Evolutionary conservation across 2,888 invertebrate species (phyloP).

Genomic region (Psylliodes chrysocephalus): DNA sequence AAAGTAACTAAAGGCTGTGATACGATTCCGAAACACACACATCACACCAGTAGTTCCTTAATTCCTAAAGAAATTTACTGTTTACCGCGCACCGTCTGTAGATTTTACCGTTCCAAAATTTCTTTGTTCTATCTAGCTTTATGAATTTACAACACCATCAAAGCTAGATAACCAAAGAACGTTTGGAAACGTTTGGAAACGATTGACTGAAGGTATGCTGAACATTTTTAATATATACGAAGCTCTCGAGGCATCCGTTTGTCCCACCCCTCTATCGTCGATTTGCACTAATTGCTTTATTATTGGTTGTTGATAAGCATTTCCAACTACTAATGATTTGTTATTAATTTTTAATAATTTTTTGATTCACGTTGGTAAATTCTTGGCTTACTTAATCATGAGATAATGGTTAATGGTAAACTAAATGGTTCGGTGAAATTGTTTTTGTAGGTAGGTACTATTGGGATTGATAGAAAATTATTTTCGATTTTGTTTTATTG

Average conservation of each 20-base stretch:
- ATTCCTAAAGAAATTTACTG: conserved; percentile 35
- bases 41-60: conserved; percentile 64
- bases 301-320: conserved; percentile 10
- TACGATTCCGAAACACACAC: conserved; percentile 54
- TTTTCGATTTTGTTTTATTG: too few species aligned
- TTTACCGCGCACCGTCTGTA: background rate
- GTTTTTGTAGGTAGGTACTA: background rate
- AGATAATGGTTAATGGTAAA: conserved; percentile 17
- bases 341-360: conserved; percentile 21
- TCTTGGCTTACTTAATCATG: conserved; percentile 10
- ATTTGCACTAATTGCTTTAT: conserved; percentile 11
- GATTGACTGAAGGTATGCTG: background rate
- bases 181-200: conserved; percentile 14
- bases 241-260: background rate
- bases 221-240: background rate
- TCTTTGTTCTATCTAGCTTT: conserved; percentile 63
- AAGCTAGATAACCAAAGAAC: conserved; percentile 71
- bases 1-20: conserved; percentile 64
- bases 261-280: background rate
- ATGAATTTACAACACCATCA: conserved; percentile 56
- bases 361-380: conserved; percentile 21
- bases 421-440: conserved; percentile 6
- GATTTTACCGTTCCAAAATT: conserved; percentile 44
- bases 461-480: too few species aligned
- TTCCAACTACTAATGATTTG: conserved; percentile 13